phyloP scores from a whole-genome alignment of 1,140 invertebrate species.

The Megathymus violae region DNA sequence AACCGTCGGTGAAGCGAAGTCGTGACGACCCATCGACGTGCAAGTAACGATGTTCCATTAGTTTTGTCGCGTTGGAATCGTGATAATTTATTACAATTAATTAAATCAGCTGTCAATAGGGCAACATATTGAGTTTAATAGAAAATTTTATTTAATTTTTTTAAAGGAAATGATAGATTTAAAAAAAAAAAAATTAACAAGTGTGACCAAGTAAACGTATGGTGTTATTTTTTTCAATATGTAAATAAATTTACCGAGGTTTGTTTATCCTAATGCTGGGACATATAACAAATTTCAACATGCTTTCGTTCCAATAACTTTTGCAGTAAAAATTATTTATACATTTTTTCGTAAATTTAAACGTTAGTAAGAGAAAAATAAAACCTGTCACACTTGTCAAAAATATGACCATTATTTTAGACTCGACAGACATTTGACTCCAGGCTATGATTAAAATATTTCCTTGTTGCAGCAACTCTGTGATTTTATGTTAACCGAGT shows the following conservation, averaged over 20 bases:
- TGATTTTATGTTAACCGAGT: constrained; percentile 32
- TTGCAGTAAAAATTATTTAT: background rate
- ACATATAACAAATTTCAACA: too few species aligned
- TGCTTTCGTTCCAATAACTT: too few species aligned
- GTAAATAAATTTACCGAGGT: too few species aligned
- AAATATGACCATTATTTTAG: too few species aligned
- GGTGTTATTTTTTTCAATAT: background rate
- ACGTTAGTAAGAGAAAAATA: background rate
- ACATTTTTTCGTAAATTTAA: background rate
- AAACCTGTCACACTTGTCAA: constrained; percentile 24
- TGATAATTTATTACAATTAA: constrained; percentile 26
- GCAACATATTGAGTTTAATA: constrained; percentile 10
- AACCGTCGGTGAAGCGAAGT: constrained; percentile 6
- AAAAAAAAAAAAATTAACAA: background rate
- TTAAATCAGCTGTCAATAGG: too few species aligned
- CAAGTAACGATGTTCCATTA: constrained; percentile 15
- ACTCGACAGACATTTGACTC: constrained; percentile 4
- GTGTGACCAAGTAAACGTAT: constrained; percentile 16
- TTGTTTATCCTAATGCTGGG: too few species aligned
- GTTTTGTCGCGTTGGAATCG: constrained; percentile 17
- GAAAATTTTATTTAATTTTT: background rate
- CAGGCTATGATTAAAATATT: constrained; percentile 15
- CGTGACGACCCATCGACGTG: background rate
- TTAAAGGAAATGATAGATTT: background rate
- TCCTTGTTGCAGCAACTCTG: constrained; percentile 19